Evolutionary conservation across 2,113 vertebrate genomes (phyloP), one percentile per base, ranked within the genome.

Genomic region (Picathartes gymnocephalus): DNA sequence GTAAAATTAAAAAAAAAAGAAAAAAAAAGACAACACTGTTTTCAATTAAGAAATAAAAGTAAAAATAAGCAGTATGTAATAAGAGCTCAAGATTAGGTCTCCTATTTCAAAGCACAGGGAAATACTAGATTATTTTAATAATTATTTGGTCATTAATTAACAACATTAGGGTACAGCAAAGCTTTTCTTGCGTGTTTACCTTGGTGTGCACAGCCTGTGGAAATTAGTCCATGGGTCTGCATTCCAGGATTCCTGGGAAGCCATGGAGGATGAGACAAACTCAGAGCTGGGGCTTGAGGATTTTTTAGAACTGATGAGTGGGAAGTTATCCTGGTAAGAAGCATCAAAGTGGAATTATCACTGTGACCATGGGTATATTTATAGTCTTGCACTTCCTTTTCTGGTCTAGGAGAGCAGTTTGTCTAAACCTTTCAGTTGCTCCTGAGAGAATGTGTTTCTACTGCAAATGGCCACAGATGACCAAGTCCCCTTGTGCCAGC

Each of bases 231-330:
- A 0, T 83, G 60, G 79, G 18, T 68, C 56, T 91, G 54, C 66
- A 25, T 85, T 72, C 73, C 81, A 58, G 78, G n/a, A 44, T 54
- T 93, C 69, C 66, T 91, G 50, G 78, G 81, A 80, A 87, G 42
- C n/a, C 66, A 5, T 44, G 91, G 78, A 94, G 68, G 81, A 79
- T 73, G 81, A 70, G 47, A 31, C 39, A 76, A 85, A 70, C 66
- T 65, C 21, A 19, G 27, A 92, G 33, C 50, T 91, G 71, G 42
- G 62, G 65, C 69, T n/a, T 86, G 88, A 76, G 71, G 76, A 83
- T 70, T 88, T 95, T 83, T 93, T 90, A 94, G 90, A 65, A 48
- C 35, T 76, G 74, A 71, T 84, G 70, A 87, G 81, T 95, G 73
- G 86, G 89, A 92, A 85, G 60, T 64, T 88, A 37, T 7, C 68